Conservation (phyloP, 2,797 vertebrate species). For the Alauda arvensis region DNA sequence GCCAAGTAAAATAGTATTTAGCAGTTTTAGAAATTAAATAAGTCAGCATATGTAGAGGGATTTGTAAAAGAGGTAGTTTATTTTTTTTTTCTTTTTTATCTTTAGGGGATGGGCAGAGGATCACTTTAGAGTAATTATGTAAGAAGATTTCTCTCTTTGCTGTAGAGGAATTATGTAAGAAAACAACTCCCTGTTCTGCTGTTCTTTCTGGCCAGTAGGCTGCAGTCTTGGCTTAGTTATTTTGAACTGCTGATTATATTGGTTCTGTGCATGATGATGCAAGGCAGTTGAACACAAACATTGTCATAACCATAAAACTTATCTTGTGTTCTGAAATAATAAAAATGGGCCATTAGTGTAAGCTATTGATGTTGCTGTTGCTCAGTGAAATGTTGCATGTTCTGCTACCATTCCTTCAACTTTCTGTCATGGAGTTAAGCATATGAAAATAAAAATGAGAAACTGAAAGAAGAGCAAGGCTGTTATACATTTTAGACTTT, state of each 20-base stretch:
- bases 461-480: not conserved
- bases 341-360: not conserved
- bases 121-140: not conserved
- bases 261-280: not conserved
- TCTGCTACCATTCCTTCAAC: not conserved
- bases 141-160: not conserved
- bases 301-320: constrained; percentile 17
- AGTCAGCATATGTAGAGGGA: not conserved
- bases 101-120: no score
- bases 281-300: not conserved
- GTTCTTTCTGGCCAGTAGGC: not conserved
- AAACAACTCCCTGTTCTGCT: not conserved
- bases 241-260: not conserved
- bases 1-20: not conserved
- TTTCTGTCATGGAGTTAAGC: not conserved
- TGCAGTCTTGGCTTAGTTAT: constrained; percentile 32
- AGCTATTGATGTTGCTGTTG: not conserved
- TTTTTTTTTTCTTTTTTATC: not conserved
- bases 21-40: not conserved
- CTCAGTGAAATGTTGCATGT: not conserved
- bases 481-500: not conserved
- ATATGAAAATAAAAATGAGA: not conserved
- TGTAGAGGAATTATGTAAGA: not conserved
- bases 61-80: not conserved
- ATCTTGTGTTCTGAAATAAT: constrained; percentile 1